Percentiles rank a stretch among this genome's conserved stretches.
Conservation (phyloP, 2,797 vertebrate genomes). For the Myotis findleyi region DNA sequence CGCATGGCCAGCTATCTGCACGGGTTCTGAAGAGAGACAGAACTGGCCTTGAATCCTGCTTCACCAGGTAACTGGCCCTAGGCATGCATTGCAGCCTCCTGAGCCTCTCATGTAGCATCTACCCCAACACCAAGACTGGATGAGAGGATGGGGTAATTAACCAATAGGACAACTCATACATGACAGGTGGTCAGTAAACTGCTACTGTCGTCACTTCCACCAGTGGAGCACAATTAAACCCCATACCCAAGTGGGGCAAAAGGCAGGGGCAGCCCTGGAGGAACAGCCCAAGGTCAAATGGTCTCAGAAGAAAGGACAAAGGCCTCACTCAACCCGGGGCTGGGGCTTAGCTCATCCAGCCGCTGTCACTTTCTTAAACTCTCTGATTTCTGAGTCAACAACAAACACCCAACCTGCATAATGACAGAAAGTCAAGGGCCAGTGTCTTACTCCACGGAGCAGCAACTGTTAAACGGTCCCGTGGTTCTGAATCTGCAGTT, state of each 20-base stretch:
- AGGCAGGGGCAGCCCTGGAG: fast-evolving
- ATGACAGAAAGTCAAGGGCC: background rate
- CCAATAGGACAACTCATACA: fast-evolving
- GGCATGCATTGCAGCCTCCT: fast-evolving
- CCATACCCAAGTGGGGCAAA: background rate
- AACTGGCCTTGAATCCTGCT: background rate
- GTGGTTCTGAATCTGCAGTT: background rate
- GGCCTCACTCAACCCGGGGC: fast-evolving
- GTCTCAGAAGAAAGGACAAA: background rate
- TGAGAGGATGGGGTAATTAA: background rate
- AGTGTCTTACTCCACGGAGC: fast-evolving
- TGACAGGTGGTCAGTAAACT: background rate
- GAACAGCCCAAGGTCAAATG: background rate
- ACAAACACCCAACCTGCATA: too few species aligned
- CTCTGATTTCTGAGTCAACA: background rate
- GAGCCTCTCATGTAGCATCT: background rate
- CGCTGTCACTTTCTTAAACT: background rate
- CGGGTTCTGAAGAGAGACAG: background rate
- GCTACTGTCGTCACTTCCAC: fast-evolving
- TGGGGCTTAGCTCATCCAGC: fast-evolving
- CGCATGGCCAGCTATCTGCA: fast-evolving
- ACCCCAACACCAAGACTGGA: background rate
- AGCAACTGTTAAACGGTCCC: background rate
- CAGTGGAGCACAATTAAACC: background rate
- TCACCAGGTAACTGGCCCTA: background rate